phyloP scores from a whole-genome alignment of 2,888 invertebrate species.

The Caenorhabditis sp. region DNA sequence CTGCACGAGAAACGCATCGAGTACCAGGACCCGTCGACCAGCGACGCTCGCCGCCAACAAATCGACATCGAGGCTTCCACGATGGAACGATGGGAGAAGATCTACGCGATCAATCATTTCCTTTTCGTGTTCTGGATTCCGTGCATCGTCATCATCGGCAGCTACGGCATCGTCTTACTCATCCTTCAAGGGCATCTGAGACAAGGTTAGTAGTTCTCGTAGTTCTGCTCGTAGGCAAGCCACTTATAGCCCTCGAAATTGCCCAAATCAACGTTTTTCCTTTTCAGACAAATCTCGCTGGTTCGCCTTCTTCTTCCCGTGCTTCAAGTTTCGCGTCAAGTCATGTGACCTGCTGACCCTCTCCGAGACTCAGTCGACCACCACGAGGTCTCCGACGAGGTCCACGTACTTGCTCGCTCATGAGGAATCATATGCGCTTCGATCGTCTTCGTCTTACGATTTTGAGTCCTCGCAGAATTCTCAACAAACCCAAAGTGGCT shows the following conservation, averaged over 20 bases:
- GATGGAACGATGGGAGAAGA: conserved; percentile 68
- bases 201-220: conserved; percentile 53
- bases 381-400: conserved; percentile 45
- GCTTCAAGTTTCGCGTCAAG: conserved; percentile 62
- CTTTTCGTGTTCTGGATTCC: conserved; percentile 81
- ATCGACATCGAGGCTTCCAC: conserved; percentile 54
- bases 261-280: no score
- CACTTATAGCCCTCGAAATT: neutral
- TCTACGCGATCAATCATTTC: conserved; percentile 77
- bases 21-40: conserved; percentile 43
- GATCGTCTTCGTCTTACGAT: conserved; percentile 36
- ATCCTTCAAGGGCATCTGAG: conserved; percentile 71
- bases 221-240: neutral
- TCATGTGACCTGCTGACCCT: conserved; percentile 39
- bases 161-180: conserved; percentile 75
- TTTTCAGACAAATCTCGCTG: conserved; percentile 19
- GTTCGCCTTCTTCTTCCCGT: conserved; percentile 10
- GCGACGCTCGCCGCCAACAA: conserved; percentile 45
- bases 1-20: conserved; percentile 57
- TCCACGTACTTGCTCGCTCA: conserved; percentile 53
- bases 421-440: conserved; percentile 54
- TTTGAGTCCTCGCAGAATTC: conserved; percentile 17
- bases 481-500: conserved; percentile 31
- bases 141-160: conserved; percentile 74
- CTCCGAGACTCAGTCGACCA: conserved; percentile 35